Conservation (phyloP, 2,113 vertebrate species). For the Ameiurus melas region DNA sequence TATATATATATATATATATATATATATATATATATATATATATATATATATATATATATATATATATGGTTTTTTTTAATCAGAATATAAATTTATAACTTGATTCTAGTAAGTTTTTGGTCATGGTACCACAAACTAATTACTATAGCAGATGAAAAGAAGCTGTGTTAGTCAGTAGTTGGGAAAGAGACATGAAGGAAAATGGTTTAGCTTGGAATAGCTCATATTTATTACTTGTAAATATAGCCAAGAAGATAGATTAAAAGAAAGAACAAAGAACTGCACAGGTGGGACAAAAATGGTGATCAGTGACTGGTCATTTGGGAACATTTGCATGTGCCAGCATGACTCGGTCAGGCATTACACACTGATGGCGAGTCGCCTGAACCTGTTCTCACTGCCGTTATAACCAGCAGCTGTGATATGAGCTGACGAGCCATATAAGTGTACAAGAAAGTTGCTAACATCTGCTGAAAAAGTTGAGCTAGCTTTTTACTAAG, state of each 20-base stretch:
- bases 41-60: too few species aligned
- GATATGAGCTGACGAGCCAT: background rate
- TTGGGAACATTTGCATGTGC: background rate
- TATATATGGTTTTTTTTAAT: too few species aligned
- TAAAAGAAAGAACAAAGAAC: background rate
- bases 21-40: too few species aligned
- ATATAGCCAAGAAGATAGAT: background rate
- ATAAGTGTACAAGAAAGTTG: background rate
- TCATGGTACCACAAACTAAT: background rate
- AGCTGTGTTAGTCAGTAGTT: background rate
- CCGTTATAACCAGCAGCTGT: background rate
- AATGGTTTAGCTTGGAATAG: background rate
- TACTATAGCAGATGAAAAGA: background rate
- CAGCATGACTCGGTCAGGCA: background rate
- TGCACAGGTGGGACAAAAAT: background rate
- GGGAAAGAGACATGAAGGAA: background rate
- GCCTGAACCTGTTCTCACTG: background rate
- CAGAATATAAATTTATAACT: background rate
- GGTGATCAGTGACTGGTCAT: background rate
- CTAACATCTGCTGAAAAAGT: background rate
- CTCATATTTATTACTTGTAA: background rate
- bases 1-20: too few species aligned
- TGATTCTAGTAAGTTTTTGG: background rate
- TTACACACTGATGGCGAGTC: background rate
- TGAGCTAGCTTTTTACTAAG: background rate